phyloP scores from a whole-genome alignment of 2,113 vertebrate genomes.

The Thamnophis sirtalis region DNA sequence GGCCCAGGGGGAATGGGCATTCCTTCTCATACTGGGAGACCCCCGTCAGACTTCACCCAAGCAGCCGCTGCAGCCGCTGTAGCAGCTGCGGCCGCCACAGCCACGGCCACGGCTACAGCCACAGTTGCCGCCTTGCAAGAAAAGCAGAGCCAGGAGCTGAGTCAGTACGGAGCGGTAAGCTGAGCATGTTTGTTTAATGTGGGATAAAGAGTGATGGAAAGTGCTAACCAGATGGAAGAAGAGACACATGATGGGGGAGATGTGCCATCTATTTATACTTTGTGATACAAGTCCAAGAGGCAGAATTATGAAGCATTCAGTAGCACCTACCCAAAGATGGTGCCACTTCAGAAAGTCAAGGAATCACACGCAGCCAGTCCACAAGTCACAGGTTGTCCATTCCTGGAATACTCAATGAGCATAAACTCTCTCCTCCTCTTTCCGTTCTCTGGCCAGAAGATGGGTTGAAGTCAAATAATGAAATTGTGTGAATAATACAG shows the following conservation, averaged over 20 bases:
- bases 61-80: slow-evolving; percentile 86
- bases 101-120: slow-evolving; percentile 89
- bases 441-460: background rate
- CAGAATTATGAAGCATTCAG: background rate
- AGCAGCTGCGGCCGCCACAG: slow-evolving; percentile 87
- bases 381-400: background rate
- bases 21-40: slow-evolving; percentile 72
- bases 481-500: background rate
- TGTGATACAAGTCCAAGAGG: background rate
- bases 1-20: slow-evolving; percentile 77
- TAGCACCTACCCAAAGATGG: background rate
- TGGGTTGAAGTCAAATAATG: background rate
- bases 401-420: background rate
- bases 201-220: background rate
- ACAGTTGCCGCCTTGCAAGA: slow-evolving; percentile 93
- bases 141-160: slow-evolving; percentile 94
- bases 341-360: background rate
- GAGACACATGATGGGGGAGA: background rate
- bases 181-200: background rate
- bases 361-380: background rate
- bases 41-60: slow-evolving; percentile 88
- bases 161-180: slow-evolving; percentile 84
- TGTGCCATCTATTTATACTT: background rate
- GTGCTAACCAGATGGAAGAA: background rate
- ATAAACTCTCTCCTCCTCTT: background rate